Conservation (phyloP, 2,113 vertebrate species). For the Centropristis striata region DNA sequence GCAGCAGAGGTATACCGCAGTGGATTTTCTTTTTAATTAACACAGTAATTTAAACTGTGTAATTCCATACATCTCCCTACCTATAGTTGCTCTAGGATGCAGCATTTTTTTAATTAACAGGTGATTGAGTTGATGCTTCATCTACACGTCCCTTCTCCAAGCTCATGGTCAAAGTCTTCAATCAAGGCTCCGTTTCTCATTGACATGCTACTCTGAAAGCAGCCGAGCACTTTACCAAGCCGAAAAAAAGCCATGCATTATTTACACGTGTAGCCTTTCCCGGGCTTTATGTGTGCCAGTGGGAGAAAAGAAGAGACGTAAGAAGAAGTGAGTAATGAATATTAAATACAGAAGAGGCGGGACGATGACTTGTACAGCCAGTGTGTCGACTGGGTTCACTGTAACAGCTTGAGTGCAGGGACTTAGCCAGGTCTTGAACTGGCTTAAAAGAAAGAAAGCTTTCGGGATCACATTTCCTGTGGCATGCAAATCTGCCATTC, state of each 20-base stretch:
- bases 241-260: constrained; percentile 66
- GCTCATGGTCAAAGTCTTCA: constrained; percentile 1
- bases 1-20: constrained; percentile 1
- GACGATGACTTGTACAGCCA: constrained; percentile 24
- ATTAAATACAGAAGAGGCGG: constrained; percentile 54
- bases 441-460: constrained; percentile 50
- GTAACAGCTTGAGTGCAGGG: constrained; percentile 17
- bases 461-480: constrained; percentile 50
- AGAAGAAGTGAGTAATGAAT: constrained; percentile 60
- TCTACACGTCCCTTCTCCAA: constrained; percentile 10
- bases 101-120: constrained; percentile 5
- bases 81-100: not conserved
- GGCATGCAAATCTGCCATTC: constrained; percentile 58
- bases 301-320: constrained; percentile 34
- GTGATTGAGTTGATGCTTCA: constrained; percentile 32
- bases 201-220: constrained; percentile 36
- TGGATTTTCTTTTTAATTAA: constrained; percentile 40
- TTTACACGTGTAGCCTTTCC: constrained; percentile 61
- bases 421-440: constrained; percentile 59
- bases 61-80: constrained; percentile 4
- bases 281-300: not conserved
- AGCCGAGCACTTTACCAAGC: constrained; percentile 59
- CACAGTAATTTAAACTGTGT: constrained; percentile 5
- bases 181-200: constrained; percentile 31
- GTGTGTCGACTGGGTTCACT: constrained; percentile 17